Evolutionary conservation across 2,888 invertebrate genomes (phyloP).

Genomic region (Tuta absoluta): DNA sequence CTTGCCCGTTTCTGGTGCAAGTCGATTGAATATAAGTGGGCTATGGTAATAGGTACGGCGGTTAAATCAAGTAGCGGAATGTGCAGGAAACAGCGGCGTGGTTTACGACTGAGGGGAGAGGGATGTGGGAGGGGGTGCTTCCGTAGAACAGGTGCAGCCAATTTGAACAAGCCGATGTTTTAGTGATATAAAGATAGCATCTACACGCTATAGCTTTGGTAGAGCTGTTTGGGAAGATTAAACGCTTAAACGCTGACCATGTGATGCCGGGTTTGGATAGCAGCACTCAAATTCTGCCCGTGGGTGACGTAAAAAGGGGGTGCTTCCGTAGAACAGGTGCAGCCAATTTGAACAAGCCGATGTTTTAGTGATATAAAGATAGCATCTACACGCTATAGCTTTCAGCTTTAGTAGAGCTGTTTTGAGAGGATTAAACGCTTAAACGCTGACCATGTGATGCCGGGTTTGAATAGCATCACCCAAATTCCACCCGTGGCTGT

Average conservation of each 20-base stretch:
- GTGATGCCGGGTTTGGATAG: too few species aligned
- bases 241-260: too few species aligned
- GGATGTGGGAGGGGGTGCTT: not conserved
- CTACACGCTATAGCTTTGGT: not conserved
- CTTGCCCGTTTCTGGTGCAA: not conserved
- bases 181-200: constrained; percentile 1
- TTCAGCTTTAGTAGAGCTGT: not conserved
- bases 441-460: too few species aligned
- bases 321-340: constrained; percentile 1
- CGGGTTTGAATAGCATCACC: too few species aligned
- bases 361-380: constrained; percentile 1
- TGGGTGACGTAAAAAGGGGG: too few species aligned
- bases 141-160: constrained; percentile 1
- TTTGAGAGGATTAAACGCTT: too few species aligned
- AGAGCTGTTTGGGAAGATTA: not conserved
- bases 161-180: constrained; percentile 2
- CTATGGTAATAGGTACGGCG: not conserved
- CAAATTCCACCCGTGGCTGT: too few species aligned
- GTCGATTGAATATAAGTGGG: constrained; percentile 3
- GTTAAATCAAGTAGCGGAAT: not conserved
- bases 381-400: not conserved
- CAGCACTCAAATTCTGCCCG: too few species aligned
- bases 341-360: constrained; percentile 2
- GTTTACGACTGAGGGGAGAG: constrained; percentile 3
- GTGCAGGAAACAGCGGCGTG: constrained; percentile 1